Evolutionary conservation across 2,888 invertebrate species (phyloP).

Genomic region (Caprella mutica): DNA sequence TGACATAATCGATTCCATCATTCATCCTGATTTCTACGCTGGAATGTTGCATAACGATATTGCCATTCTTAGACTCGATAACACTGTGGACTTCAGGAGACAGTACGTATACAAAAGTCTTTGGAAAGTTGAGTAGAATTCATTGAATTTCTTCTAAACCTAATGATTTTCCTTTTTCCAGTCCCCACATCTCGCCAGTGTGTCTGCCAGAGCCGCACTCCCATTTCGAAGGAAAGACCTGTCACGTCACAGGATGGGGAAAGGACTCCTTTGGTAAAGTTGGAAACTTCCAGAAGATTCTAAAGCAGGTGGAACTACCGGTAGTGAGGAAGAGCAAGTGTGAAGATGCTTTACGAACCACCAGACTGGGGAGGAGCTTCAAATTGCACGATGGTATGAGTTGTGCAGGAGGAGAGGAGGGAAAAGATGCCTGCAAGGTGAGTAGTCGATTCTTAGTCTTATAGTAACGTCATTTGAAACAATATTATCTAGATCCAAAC

Average conservation of each 20-base stretch:
- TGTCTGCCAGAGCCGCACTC: constrained; percentile 74
- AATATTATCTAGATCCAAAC: too few species aligned
- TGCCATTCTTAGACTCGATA: constrained; percentile 75
- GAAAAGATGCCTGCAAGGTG: constrained; percentile 69
- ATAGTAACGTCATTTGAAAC: too few species aligned
- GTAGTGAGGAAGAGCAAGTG: constrained; percentile 66
- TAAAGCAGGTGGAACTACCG: constrained; percentile 57
- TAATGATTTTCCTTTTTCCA: constrained; percentile 40
- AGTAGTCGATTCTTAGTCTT: too few species aligned
- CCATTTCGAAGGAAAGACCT: constrained; percentile 65
- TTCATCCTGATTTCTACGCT: constrained; percentile 87
- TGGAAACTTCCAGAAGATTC: constrained; percentile 17
- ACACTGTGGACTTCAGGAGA: constrained; percentile 57
- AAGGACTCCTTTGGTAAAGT: constrained; percentile 77
- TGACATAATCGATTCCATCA: constrained; percentile 64
- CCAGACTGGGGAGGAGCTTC: constrained; percentile 72
- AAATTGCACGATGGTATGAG: constrained; percentile 75
- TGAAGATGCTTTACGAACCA: constrained; percentile 67
- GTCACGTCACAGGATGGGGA: constrained; percentile 99
- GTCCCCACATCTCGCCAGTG: constrained; percentile 79
- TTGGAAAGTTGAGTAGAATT: too few species aligned
- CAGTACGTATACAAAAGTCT: constrained; percentile 33
- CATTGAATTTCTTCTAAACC: not conserved
- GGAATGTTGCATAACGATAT: constrained; percentile 88
- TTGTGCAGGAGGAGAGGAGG: constrained; percentile 87